Percentiles rank a stretch among this genome's conserved stretches.
Evolutionary conservation across 2,797 vertebrate species (phyloP).

Genomic region (Aldrovandia affinis): DNA sequence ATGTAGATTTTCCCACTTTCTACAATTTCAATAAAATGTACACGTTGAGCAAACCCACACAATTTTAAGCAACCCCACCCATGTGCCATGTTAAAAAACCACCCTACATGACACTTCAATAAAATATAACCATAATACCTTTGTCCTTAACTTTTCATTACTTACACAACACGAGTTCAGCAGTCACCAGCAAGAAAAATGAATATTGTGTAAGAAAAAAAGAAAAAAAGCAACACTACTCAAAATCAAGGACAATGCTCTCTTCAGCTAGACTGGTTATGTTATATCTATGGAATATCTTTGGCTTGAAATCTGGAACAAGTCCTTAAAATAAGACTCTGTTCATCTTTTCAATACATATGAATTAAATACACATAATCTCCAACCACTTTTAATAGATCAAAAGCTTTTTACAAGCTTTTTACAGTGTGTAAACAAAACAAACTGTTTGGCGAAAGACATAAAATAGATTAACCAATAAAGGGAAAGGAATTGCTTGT

Average conservation of each 20-base stretch:
- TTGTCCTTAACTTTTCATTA: not conserved
- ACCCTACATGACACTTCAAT: not conserved
- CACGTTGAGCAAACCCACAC: not conserved
- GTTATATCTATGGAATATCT: slow-evolving; percentile 26
- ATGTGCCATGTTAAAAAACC: not conserved
- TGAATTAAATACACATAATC: no score
- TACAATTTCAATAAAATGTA: not conserved
- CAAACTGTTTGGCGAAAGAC: not conserved
- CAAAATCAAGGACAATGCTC: not conserved
- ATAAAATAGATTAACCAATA: not conserved
- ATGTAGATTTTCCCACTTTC: not conserved
- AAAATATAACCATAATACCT: not conserved
- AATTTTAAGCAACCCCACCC: not conserved
- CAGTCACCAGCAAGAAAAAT: not conserved
- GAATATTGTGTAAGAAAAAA: no score
- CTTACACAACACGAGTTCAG: not conserved
- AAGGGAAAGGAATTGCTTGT: slow-evolving; percentile 17
- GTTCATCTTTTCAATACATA: not conserved
- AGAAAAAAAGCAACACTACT: not conserved
- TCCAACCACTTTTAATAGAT: not conserved
- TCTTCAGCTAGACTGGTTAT: not conserved
- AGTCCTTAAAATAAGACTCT: not conserved
- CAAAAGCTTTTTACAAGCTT: no score
- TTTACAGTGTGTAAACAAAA: not conserved
- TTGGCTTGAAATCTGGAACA: slow-evolving; percentile 36